Evolutionary conservation across 2,888 invertebrate genomes (phyloP), one percentile per base, ranked within the genome.

Genomic region (Osmoderma eremita): DNA sequence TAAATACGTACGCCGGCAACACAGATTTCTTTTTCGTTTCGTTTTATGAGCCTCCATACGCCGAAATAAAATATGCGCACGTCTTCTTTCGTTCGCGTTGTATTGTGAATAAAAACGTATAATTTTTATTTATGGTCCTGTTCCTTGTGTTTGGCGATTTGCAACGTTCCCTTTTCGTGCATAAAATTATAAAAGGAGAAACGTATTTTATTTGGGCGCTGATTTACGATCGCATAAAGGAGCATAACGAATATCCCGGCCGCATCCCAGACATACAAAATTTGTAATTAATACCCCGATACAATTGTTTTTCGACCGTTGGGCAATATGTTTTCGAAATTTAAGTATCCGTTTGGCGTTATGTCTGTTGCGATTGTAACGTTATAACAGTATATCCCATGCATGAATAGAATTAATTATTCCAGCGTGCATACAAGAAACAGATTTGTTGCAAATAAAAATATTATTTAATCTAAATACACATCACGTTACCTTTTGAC

Each of bases 81-180:
- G 61, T 66, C 58, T 65, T 48, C 50, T 50, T 66, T 61, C 65
- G 58, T 58, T 50, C 69, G 68, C 64, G 61, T 62, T 61, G 65
- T 67, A 67, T 62, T 62, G 66, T 42, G 68, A 70, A 70, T 69
- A 71, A 73, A 72, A 73, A 70, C 63, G 71, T 69, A 71, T 65
- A 68, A 70, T 69, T 70, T 69, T 70, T 69, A 73, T 73, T 73
- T 73, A 73, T 73, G 58, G 58, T 67, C 67, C 51, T 69, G 69
- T 70, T 69, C 68, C 67, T 67, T 67, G 71, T 69, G 73, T 71
- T 71, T 67, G 71, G 69, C 71, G 72, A 72, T 73, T 74, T 72
- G 72, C 69, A 68, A 68, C 69, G 71, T 72, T 72, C 71, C 42
- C 18, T 53, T 53, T 45, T 50, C 65, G 49, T 38, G 48, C 65